Conservation (phyloP, 1,140 invertebrate genomes). For the Nebria ingens region DNA sequence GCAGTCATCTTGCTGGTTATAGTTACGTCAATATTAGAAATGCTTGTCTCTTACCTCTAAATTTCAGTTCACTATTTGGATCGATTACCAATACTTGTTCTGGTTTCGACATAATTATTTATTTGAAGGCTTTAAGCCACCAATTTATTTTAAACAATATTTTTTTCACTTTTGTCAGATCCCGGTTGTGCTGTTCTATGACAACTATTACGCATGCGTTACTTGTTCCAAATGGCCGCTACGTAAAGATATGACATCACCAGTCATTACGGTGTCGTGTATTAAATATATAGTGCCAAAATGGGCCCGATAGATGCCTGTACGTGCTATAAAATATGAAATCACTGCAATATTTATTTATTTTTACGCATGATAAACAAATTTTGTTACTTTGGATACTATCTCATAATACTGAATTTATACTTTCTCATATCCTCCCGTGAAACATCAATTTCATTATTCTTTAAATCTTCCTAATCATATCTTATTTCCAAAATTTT, state of each 20-base stretch:
- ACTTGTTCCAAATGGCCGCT: not conserved
- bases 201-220: constrained; percentile 9
- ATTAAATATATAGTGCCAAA: not conserved
- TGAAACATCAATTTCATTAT: no score
- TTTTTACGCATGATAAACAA: no score
- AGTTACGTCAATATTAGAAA: constrained; percentile 18
- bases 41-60: constrained; percentile 49
- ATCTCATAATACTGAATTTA: no score
- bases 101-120: constrained; percentile 35
- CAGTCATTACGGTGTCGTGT: not conserved
- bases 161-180: constrained; percentile 9
- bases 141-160: not conserved
- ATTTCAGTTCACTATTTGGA: constrained; percentile 59
- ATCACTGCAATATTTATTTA: not conserved
- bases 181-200: constrained; percentile 8
- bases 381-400: no score
- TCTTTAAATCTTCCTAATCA: no score
- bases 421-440: no score
- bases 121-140: constrained; percentile 4
- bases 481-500: no score
- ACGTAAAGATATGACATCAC: not conserved
- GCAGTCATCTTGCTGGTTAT: not conserved
- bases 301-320: not conserved
- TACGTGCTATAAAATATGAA: not conserved
- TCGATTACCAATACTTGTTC: constrained; percentile 63